These are phyloP conservation scores for Camponotus pennsylvanicus DNA, from an alignment of 1,140 invertebrate genomes.

Conservation along the genomic window DNA sequence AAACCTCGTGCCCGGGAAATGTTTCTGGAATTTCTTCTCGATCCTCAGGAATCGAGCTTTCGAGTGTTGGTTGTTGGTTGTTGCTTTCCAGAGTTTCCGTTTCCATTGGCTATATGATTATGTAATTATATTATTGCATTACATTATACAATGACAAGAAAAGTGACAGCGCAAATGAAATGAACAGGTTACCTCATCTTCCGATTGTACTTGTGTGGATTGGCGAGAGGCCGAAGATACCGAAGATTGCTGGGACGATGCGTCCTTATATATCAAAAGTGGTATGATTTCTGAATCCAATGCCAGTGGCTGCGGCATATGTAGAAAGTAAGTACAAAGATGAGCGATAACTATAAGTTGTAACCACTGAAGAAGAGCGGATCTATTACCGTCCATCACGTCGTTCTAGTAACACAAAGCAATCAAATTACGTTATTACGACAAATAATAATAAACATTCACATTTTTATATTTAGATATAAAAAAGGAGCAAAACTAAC, in stretches of 20 bases:
- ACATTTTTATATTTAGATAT: not conserved
- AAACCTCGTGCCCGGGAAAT: slow-evolving; percentile 82
- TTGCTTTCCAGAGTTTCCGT: slow-evolving; percentile 73
- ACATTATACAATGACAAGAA: not conserved
- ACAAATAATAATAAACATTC: not conserved
- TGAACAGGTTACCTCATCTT: slow-evolving; percentile 75
- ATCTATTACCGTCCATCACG: slow-evolving; percentile 57
- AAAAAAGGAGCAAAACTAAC: slow-evolving; percentile 64
- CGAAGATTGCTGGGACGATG: slow-evolving; percentile 31
- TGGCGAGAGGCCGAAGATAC: slow-evolving; percentile 54
- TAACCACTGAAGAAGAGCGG: slow-evolving; percentile 68
- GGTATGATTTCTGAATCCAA: slow-evolving; percentile 72
- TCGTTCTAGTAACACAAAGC: slow-evolving; percentile 59
- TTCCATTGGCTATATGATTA: slow-evolving; percentile 80
- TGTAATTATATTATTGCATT: slow-evolving; percentile 16
- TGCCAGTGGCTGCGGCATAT: slow-evolving; percentile 65
- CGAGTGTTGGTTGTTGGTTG: slow-evolving; percentile 73
- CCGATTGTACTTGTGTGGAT: slow-evolving; percentile 54
- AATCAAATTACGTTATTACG: slow-evolving; percentile 32
- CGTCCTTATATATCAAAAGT: slow-evolving; percentile 76
- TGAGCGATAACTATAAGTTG: slow-evolving; percentile 62
- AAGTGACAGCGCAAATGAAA: not conserved
- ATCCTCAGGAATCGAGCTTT: slow-evolving; percentile 73
- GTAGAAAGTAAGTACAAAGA: slow-evolving; percentile 68
- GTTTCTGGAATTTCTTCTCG: slow-evolving; percentile 79